These are phyloP conservation scores for Brenthis daphne DNA, from an alignment of 2,888 invertebrate genomes.

Conservation along the genomic window DNA sequence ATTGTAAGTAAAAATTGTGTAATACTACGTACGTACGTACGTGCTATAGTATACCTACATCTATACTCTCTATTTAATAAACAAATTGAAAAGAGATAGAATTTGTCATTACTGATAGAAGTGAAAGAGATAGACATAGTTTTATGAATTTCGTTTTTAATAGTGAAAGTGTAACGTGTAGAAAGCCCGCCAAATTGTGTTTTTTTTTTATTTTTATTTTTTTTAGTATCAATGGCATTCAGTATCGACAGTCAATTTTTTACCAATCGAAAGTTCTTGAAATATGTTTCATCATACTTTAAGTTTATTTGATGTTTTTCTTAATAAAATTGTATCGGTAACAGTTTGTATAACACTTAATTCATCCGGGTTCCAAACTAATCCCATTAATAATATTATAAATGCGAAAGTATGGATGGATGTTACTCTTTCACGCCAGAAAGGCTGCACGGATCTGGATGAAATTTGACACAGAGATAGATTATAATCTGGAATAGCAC, in stretches of 20 bases:
- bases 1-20: constrained; percentile 28
- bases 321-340: too few relatives aligned
- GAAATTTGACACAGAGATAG: too few relatives aligned
- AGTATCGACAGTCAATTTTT: constrained; percentile 47
- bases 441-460: too few relatives aligned
- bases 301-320: background rate
- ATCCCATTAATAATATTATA: too few relatives aligned
- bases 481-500: too few relatives aligned
- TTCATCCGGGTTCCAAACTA: too few relatives aligned
- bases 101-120: constrained; percentile 29
- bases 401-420: too few relatives aligned
- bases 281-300: constrained; percentile 22
- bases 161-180: constrained; percentile 45
- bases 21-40: constrained; percentile 1
- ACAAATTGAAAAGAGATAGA: constrained; percentile 19
- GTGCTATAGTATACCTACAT: background rate
- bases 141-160: constrained; percentile 23
- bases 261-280: constrained; percentile 60
- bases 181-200: constrained; percentile 44
- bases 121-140: constrained; percentile 30
- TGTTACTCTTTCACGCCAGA: too few relatives aligned
- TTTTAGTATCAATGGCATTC: constrained; percentile 44
- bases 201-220: constrained; percentile 44
- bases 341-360: too few relatives aligned
- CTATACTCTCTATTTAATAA: constrained; percentile 3